Percentiles rank a stretch among this genome's conserved stretches.
Evolutionary conservation across 2,113 vertebrate species (phyloP).

Genomic region (Formicarius rufipectus): DNA sequence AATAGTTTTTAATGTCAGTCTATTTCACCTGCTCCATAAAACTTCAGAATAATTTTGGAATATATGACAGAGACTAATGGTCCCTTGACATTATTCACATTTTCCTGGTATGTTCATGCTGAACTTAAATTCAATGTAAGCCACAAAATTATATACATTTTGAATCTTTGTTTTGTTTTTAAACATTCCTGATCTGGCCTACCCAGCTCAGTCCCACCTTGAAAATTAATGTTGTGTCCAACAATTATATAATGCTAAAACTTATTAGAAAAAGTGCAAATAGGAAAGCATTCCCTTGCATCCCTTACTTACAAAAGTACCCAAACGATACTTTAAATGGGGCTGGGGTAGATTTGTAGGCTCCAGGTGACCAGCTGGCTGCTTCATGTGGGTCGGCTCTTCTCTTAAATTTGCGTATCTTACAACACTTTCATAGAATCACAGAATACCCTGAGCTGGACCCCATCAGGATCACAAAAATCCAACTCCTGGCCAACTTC

Average conservation of each 20-base stretch:
- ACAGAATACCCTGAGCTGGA: background rate
- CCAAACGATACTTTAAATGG: background rate
- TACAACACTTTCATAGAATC: background rate
- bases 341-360: background rate
- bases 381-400: background rate
- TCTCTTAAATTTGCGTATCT: background rate
- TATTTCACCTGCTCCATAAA: background rate
- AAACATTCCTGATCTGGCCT: background rate
- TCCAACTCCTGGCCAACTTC: background rate
- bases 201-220: background rate
- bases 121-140: background rate
- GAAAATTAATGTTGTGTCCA: background rate
- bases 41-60: background rate
- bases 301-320: background rate
- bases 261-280: background rate
- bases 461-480: background rate
- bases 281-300: background rate
- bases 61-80: accelerated
- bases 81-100: background rate
- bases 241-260: background rate
- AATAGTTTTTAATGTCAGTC: background rate
- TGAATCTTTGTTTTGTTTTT: background rate
- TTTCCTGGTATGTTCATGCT: background rate
- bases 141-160: background rate
- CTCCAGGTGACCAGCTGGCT: accelerated